Conservation (phyloP, 2,797 vertebrate species). For the Distichodus sexfasciatus region DNA sequence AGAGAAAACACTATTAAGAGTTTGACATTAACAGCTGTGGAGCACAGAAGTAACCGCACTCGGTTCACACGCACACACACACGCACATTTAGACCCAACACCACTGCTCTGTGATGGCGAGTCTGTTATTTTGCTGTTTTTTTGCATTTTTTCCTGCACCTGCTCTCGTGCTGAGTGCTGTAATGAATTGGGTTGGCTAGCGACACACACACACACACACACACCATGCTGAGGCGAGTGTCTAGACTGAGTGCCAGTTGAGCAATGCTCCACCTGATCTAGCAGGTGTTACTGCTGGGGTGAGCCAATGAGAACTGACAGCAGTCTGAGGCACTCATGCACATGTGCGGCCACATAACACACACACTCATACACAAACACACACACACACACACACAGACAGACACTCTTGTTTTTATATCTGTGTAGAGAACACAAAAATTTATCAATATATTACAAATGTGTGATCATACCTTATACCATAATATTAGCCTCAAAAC, state of each 20-base stretch:
- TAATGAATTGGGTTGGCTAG: constrained; percentile 68
- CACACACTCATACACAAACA: background rate
- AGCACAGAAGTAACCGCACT: constrained; percentile 37
- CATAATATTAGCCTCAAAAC: too few relatives aligned
- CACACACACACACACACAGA: background rate
- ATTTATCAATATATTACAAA: too few relatives aligned
- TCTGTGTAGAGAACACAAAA: too few relatives aligned
- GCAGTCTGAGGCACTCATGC: background rate
- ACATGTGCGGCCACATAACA: too few relatives aligned
- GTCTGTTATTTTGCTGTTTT: constrained; percentile 56
- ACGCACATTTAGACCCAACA: background rate
- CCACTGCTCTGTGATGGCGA: background rate
- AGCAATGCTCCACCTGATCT: constrained; percentile 9
- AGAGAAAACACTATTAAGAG: constrained; percentile 53
- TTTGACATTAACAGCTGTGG: constrained; percentile 47
- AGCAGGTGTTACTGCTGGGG: constrained; percentile 22
- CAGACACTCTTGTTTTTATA: background rate
- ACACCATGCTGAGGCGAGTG: background rate
- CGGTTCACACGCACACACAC: constrained; percentile 8
- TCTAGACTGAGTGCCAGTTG: background rate
- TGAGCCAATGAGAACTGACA: constrained; percentile 25
- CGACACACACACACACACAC: constrained; percentile 17
- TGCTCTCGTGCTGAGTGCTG: constrained; percentile 69
- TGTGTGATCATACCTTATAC: too few relatives aligned
- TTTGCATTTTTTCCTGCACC: constrained; percentile 65